Evolutionary conservation across 1,140 invertebrate species (phyloP).

Genomic region (Stegodyphus dumicola): DNA sequence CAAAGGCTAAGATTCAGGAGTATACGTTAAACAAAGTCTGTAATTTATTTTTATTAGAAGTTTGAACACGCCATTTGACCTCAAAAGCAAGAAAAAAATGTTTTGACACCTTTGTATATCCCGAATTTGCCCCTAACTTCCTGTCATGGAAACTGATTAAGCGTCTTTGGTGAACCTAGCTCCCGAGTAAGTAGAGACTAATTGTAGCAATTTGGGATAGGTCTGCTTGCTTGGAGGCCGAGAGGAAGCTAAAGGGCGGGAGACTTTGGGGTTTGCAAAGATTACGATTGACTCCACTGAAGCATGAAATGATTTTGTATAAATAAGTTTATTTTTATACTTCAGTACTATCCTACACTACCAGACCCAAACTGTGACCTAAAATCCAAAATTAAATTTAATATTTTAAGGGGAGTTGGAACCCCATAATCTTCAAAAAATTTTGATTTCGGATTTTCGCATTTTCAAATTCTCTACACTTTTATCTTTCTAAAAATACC

Average conservation of each 20-base stretch:
- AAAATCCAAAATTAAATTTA: too few relatives aligned
- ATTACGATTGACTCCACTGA: too few relatives aligned
- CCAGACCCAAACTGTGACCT: too few relatives aligned
- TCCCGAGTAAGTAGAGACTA: constrained; percentile 27
- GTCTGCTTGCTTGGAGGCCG: not conserved
- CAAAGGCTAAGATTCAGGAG: not conserved
- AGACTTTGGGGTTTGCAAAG: too few relatives aligned
- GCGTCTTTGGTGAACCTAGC: not conserved
- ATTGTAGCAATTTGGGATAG: constrained; percentile 45
- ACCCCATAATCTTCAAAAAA: too few relatives aligned
- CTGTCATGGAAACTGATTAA: constrained; percentile 44
- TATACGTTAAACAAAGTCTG: not conserved
- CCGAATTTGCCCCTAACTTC: constrained; percentile 31
- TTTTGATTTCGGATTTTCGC: too few relatives aligned
- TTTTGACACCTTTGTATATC: constrained; percentile 32
- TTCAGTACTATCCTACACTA: too few relatives aligned
- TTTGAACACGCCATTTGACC: not conserved
- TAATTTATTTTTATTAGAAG: constrained; percentile 16
- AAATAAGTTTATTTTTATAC: too few relatives aligned
- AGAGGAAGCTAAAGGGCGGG: constrained; percentile 18
- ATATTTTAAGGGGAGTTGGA: too few relatives aligned
- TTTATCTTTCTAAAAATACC: too few relatives aligned
- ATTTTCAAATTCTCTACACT: too few relatives aligned
- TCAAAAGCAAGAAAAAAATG: constrained; percentile 9
- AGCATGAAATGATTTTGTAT: too few relatives aligned